Base-by-base conservation (phyloP, 2,888 invertebrate genomes). In the Netelia virgata region DNA sequence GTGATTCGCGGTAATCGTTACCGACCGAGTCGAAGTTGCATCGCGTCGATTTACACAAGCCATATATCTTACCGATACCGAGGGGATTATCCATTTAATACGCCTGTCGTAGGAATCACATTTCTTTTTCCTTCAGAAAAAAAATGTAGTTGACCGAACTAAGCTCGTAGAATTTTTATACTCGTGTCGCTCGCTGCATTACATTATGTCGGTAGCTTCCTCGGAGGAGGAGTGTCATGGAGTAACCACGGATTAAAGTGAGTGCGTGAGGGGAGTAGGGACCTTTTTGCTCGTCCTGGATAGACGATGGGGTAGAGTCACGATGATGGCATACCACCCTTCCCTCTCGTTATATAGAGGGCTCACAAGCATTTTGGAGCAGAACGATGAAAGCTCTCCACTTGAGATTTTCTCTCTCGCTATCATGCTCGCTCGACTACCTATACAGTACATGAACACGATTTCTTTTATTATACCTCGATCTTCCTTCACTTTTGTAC, bases 371-470 rank as follows among this genome's bases (percentile, higher is more conserved):
- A 50, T 75, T 81, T 70, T 75, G 16, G 43, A 55, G 50, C 43
- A 36, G 69, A 63, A 59, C 68, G 14, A 50, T 10, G 63, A 66
- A 69, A 74, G 69, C 41, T 74, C 63, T 81, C 75, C 14, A 69
- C 74, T 53, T 53, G 20, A 81, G 70, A 70, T 69, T 75, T 81
- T 74, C 68, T 55, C 55, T 55, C 57, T 64, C 73, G 57, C 53
- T 75, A 53, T 61, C 75, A 64, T 66, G 23, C 43, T 8, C 63
- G 43, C 47, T 36, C 68, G 23, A n/a, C 28, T 53, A 16, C 57
- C 11, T 43, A 16, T 43, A n/a, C 16, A 20, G 57, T 5, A 28
- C 43, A 36, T n/a, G 55, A 57, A 72, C 43, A 55, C 14, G 20
- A 64, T 64, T 63, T 70, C 50, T 75, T 63, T 81, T 57, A 55